Evolutionary conservation across 2,113 vertebrate genomes (phyloP), one percentile per base, ranked within the genome.

Genomic region (Synodontis membranacea): DNA sequence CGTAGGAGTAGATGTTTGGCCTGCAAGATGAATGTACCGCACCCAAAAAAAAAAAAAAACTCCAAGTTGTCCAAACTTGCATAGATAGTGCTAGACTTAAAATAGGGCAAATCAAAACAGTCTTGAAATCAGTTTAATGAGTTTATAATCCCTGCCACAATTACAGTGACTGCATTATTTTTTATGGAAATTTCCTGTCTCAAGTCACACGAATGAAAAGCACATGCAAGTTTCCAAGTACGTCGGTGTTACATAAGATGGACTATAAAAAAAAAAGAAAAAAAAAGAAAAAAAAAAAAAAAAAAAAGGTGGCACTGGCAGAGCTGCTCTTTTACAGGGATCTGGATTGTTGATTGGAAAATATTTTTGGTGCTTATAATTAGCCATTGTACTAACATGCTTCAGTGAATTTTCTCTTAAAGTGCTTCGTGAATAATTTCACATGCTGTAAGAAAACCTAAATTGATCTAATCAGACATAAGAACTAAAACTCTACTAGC

Each of bases 81-180:
- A 89, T 89, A 89, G 88, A 87, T 86, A 85, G 60, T 79, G 66
- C 83, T 85, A 58, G 72, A 83, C 50, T 52, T 78, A 60, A 87
- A 82, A 58, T 21, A 79, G 76, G 23, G 83, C 54, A 46, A 81
- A 68, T 44, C 34, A 28, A 66, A 84, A 88, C 87, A 88, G 87
- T 84, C 84, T 82, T 23, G 64, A 86, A 84, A 86, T 66, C 90
- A 91, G 90, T 91, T 90, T n/a, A n/a, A n/a, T 88, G 88, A 88
- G 80, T 92, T 80, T 80, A 56, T 86, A 68, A 54, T 90, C 88
- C 91, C 85, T 91, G 86, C 75, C 84, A 89, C 64, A 90, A 88
- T 70, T 68, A 80, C 64, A 42, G 70, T 50, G n/a, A 81, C 83
- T 82, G 28, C 28, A 46, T n/a, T 58, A 5, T 85, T n/a, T 72